Conservation (phyloP, 2,797 vertebrate species). For the Tarsius wallacei region DNA sequence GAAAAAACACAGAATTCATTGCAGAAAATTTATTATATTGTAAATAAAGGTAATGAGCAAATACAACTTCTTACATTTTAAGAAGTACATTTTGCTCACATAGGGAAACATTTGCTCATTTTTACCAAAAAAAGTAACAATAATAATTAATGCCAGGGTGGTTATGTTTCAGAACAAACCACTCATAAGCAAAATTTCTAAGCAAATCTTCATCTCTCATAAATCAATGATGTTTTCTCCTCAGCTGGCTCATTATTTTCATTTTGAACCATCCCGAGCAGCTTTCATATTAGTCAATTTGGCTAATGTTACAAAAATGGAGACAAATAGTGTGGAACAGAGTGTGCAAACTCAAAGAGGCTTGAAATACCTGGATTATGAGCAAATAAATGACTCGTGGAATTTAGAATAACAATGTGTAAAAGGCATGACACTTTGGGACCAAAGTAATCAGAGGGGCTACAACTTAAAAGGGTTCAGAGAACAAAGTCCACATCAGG, state of each 20-base stretch:
- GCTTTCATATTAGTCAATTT: slow-evolving; percentile 46
- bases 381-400: not conserved
- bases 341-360: not conserved
- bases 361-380: slow-evolving; percentile 49
- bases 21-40: not conserved
- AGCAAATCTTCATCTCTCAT: slow-evolving; percentile 63
- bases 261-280: slow-evolving; percentile 52
- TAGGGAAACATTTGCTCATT: slow-evolving; percentile 32
- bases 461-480: slow-evolving; percentile 58
- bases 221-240: not conserved
- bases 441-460: slow-evolving; percentile 50
- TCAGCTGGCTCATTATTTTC: slow-evolving; percentile 58
- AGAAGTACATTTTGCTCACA: not conserved
- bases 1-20: not conserved
- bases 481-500: slow-evolving; percentile 29
- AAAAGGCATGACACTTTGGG: slow-evolving; percentile 54
- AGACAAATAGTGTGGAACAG: slow-evolving; percentile 53
- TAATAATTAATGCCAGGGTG: not conserved
- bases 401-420: slow-evolving; percentile 60
- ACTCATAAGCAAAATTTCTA: not conserved
- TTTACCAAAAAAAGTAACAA: not conserved
- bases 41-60: slow-evolving; percentile 43
- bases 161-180: not conserved
- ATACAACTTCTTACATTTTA: slow-evolving; percentile 6
- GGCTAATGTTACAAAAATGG: slow-evolving; percentile 52